These are phyloP conservation scores for Drosophila bocki DNA, from an alignment of 1,140 invertebrate genomes.

Conservation along the genomic window DNA sequence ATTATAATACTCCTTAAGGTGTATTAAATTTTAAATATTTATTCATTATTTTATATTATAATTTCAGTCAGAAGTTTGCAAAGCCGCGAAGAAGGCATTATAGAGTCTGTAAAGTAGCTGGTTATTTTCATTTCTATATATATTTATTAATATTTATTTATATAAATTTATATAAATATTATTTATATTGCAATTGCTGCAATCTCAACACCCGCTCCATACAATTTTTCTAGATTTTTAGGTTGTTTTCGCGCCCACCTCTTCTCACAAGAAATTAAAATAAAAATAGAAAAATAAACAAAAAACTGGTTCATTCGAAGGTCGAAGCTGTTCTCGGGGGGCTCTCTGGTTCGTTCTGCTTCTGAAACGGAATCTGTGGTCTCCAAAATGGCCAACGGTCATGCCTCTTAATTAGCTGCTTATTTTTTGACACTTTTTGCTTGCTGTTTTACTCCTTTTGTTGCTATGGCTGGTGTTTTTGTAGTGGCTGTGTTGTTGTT, in stretches of 20 bases:
- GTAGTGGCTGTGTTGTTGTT: slow-evolving; percentile 17
- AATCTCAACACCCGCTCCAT: slow-evolving; percentile 19
- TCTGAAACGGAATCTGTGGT: slow-evolving; percentile 20
- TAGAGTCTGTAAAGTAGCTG: neutral
- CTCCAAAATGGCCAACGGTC: slow-evolving; percentile 39
- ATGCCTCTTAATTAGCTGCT: slow-evolving; percentile 75
- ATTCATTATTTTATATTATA: too few species aligned
- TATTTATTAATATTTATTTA: too few species aligned
- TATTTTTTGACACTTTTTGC: slow-evolving; percentile 63
- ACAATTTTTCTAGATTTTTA: slow-evolving; percentile 13
- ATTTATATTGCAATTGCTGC: neutral
- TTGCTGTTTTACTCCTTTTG: slow-evolving; percentile 21
- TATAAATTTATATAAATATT: too few species aligned
- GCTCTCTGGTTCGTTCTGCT: slow-evolving; percentile 17
- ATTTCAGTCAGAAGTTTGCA: too few species aligned
- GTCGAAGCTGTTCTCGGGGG: slow-evolving; percentile 44
- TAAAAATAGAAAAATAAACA: neutral
- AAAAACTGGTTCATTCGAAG: slow-evolving; percentile 63
- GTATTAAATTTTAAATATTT: too few species aligned
- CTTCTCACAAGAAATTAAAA: neutral
- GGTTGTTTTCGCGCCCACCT: slow-evolving; percentile 7
- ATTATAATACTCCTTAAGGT: too few species aligned
- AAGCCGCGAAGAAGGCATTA: too few species aligned
- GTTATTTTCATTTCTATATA: neutral
- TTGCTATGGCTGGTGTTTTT: neutral